Percentiles rank a stretch among this genome's conserved stretches.
phyloP scores from a whole-genome alignment of 2,797 vertebrate species.

The Rostrhamus sociabilis region DNA sequence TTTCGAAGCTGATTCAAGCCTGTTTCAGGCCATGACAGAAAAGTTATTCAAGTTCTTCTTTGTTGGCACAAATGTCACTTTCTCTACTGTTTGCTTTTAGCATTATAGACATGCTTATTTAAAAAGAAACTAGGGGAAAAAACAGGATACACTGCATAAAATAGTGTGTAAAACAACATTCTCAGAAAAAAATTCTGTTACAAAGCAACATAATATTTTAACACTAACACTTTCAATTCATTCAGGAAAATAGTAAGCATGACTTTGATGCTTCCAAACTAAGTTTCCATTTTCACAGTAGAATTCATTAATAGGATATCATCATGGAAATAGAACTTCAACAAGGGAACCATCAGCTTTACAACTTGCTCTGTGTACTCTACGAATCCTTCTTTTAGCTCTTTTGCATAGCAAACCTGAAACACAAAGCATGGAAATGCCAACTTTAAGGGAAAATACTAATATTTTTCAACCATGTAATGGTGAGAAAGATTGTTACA shows the following conservation, averaged over 20 bases:
- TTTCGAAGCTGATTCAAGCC: background rate
- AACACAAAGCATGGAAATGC: background rate
- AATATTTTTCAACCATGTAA: background rate
- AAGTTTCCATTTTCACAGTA: background rate
- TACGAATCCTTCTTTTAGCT: constrained; percentile 97
- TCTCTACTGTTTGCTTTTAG: background rate
- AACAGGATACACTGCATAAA: background rate
- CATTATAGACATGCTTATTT: background rate
- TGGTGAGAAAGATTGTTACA: background rate
- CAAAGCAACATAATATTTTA: background rate
- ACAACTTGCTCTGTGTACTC: constrained; percentile 98
- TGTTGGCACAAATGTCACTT: background rate
- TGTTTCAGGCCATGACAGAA: background rate
- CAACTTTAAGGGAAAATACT: background rate
- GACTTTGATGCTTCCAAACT: background rate
- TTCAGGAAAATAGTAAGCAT: background rate
- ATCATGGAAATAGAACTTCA: constrained; percentile 99
- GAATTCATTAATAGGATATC: constrained; percentile 87
- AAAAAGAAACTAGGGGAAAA: background rate
- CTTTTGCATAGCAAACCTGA: constrained; percentile 98
- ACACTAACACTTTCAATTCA: background rate
- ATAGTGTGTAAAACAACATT: background rate
- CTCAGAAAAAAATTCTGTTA: background rate
- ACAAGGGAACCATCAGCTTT: constrained; percentile 96
- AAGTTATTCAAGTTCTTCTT: background rate